These are phyloP conservation scores for Dasysyrphus tricinctus DNA, from an alignment of 2,888 invertebrate genomes.

Conservation along the genomic window DNA sequence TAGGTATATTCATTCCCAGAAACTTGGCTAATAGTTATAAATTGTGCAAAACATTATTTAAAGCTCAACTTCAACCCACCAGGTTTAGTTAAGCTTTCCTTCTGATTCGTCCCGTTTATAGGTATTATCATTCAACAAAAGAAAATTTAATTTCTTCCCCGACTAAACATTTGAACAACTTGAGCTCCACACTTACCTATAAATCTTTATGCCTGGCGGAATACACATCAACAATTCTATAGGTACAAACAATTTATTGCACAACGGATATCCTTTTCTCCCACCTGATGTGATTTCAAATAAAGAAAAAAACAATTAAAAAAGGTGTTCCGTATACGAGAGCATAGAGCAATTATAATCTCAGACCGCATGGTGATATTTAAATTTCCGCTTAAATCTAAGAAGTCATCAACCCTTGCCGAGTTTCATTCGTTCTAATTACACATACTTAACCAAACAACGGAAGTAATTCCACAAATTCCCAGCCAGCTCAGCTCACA, in stretches of 20 bases:
- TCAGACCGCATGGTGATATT: slow-evolving; percentile 57
- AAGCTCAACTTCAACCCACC: too few species aligned
- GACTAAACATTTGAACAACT: too few species aligned
- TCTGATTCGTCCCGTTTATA: too few species aligned
- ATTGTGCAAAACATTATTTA: too few species aligned
- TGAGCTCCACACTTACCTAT: too few species aligned
- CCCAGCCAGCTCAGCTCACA: slow-evolving; percentile 16
- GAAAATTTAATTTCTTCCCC: too few species aligned
- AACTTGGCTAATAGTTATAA: too few species aligned
- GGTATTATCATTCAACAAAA: too few species aligned
- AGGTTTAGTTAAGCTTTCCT: too few species aligned
- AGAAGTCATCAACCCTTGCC: slow-evolving; percentile 59
- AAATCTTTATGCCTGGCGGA: too few species aligned
- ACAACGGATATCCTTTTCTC: slow-evolving; percentile 44
- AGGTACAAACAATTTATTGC: neutral
- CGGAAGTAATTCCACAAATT: slow-evolving; percentile 57
- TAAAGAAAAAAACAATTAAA: slow-evolving; percentile 52
- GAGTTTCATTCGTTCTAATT: slow-evolving; percentile 52
- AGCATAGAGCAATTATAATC: slow-evolving; percentile 64
- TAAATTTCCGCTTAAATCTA: slow-evolving; percentile 56
- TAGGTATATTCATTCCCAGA: too few species aligned
- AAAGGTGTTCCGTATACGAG: slow-evolving; percentile 48
- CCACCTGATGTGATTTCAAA: slow-evolving; percentile 18
- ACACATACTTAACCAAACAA: slow-evolving; percentile 52
- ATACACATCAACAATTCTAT: too few species aligned